Base-by-base conservation (phyloP, 2,888 invertebrate species). In the Drosophila siamana region DNA sequence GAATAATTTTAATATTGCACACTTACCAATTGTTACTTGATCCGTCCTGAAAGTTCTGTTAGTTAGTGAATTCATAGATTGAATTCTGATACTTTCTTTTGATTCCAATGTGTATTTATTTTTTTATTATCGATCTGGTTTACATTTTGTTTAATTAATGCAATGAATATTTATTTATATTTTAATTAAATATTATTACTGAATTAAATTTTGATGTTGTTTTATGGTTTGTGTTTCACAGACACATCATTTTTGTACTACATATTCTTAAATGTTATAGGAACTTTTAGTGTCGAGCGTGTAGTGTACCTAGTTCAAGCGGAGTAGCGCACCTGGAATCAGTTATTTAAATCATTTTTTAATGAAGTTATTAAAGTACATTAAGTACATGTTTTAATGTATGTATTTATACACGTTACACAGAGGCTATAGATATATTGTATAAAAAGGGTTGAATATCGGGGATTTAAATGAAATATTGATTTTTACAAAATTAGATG, bases 191-290 rank as follows among this genome's bases (percentile, higher is more conserved):
- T 13, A n/a, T 9, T 38, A 7, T 38, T 15, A 13, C 8, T 13
- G 13, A 13, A 24, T 33, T 43, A 50, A n/a, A 46, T 50, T 48
- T 44, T 33, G n/a, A n/a, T n/a, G 11, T 33, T 54, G 46, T 50
- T 62, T 43, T 4, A 26, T 13, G 28, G 28, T n/a, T 56, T 65
- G 52, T 51, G 51, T 15, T 62, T n/a, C 44, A 41, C 40, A 56
- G 47, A 48, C 61, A 28, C 47, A 44, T 51, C 19, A 11, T 48
- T 60, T 57, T 89, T 89, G 81, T 89, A 78, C 82, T 81, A 55
- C 69, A 68, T 61, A 69, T 57, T 44, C 83, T 84, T 84, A 84
- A 68, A 71, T 74, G 62, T 89, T 84, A 85, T 85, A 85, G 85
- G 85, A 85, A 85, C 85, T 85, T 74, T 72, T 74, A 71, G 15